Percentiles rank a stretch among this genome's conserved stretches.
Conservation (phyloP, 1,140 invertebrate species). For the Drosophila subpulchrella region DNA sequence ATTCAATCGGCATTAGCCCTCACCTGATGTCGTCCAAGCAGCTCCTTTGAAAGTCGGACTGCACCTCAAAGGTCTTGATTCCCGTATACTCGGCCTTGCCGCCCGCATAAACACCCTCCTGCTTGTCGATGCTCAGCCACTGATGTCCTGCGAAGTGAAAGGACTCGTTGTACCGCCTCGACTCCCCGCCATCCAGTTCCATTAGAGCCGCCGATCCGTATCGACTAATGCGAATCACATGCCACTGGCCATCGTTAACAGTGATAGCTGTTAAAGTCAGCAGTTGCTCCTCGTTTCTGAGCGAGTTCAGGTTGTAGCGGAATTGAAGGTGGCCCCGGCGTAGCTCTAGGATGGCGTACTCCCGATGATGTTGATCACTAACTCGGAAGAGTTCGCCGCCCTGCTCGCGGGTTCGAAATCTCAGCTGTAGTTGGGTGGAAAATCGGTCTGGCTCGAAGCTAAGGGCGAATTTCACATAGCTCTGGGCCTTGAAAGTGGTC, state of each 20-base stretch:
- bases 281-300: constrained; percentile 86
- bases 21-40: constrained; percentile 85
- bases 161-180: constrained; percentile 88
- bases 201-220: constrained; percentile 88
- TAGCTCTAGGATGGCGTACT: constrained; percentile 89
- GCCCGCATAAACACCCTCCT: constrained; percentile 88
- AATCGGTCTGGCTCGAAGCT: constrained; percentile 88
- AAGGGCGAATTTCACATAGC: constrained; percentile 89
- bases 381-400: constrained; percentile 88
- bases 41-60: constrained; percentile 87
- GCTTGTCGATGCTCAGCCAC: constrained; percentile 87
- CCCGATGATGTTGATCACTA: constrained; percentile 88
- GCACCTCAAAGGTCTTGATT: constrained; percentile 87
- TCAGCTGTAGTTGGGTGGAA: constrained; percentile 87
- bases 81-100: constrained; percentile 89
- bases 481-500: constrained; percentile 87
- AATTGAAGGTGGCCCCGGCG: constrained; percentile 87
- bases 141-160: constrained; percentile 87
- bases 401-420: constrained; percentile 88
- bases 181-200: constrained; percentile 90
- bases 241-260: constrained; percentile 91
- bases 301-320: constrained; percentile 88
- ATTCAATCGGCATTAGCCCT: constrained; percentile 17
- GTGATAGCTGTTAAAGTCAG: constrained; percentile 86
- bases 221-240: constrained; percentile 87